Conservation (phyloP, 2,797 vertebrate genomes). For the Acanthurus lineatus region DNA sequence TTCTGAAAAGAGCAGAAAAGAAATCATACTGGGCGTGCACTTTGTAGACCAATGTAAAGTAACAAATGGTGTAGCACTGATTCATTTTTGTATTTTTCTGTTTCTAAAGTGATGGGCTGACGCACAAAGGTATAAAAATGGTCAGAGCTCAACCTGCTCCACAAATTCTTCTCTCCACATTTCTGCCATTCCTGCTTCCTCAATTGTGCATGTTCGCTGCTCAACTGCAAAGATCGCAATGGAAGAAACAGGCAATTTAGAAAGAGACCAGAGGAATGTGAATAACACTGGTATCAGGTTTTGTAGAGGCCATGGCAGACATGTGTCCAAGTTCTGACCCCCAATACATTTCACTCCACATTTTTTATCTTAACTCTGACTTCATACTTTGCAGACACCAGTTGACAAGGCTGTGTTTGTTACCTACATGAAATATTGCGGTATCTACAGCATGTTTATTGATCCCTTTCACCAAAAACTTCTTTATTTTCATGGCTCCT, state of each 20-base stretch:
- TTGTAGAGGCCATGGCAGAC: background rate
- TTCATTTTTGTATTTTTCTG: background rate
- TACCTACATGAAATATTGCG: background rate
- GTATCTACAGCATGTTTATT: background rate
- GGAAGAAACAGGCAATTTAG: conserved; percentile 1
- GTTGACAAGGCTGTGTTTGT: background rate
- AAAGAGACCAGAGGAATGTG: background rate
- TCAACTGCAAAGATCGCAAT: background rate
- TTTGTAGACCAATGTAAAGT: background rate
- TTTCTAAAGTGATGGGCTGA: background rate
- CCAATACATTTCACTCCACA: background rate
- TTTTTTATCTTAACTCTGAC: background rate
- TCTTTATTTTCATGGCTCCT: background rate
- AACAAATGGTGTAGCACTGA: background rate
- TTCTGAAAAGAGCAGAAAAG: conserved; percentile 1
- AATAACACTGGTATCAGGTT: background rate
- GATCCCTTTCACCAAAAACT: background rate
- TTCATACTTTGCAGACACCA: background rate
- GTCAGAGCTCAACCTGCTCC: background rate
- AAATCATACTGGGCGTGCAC: background rate
- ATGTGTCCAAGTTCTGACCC: background rate
- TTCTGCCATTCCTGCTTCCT: conserved; percentile 7
- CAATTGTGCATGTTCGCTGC: background rate
- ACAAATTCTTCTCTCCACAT: conserved; percentile 11
- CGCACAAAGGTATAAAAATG: background rate